Evolutionary conservation across 2,113 vertebrate genomes (phyloP), one percentile per base, ranked within the genome.

Genomic region (Eudorcas thomsonii): DNA sequence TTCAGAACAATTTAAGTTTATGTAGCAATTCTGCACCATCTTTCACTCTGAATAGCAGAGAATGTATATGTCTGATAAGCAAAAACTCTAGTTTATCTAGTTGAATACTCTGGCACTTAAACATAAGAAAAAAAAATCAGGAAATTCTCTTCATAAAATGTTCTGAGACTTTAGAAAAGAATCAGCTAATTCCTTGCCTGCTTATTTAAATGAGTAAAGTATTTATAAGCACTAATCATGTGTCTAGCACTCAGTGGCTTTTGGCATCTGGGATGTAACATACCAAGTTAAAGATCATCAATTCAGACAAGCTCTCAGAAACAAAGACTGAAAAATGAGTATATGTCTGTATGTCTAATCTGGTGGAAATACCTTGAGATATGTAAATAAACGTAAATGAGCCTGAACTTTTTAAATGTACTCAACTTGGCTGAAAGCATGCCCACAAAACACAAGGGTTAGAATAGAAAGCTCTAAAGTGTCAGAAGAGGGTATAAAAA

Each of bases 1-100:
- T 87, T 59, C n/a, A 93, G 30, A 95, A 59, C 11, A 96, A 91
- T 28, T 95, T 67, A n/a, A 89, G 23, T 86, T 78, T 83, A 98
- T 62, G 2, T 2, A 95, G 74, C 17, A 82, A 96, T 36, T 94
- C 87, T 90, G 21, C 5, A 91, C 26, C 2, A 57, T 54, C 96
- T 93, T 90, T 62, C 60, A 77, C 33, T 43, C 48, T 33, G 54
- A 80, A 7, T 12, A 89, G 54, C 60, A 96, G 52, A 95, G 80
- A 95, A 45, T 45, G 39, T 59, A 25, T 80, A 9, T 86, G 23
- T 33, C 81, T 77, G 33, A 45, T 59, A 67, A 71, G 13, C 39
- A 36, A 85, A 93, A 88, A 86, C 43, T 84, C 94, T 77, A 39
- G 9, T 25, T 6, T 36, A 43, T 36, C 13, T 48, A 33, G 95